Conservation (phyloP, 2,113 vertebrate genomes). For the Chloropsis cyanopogon region DNA sequence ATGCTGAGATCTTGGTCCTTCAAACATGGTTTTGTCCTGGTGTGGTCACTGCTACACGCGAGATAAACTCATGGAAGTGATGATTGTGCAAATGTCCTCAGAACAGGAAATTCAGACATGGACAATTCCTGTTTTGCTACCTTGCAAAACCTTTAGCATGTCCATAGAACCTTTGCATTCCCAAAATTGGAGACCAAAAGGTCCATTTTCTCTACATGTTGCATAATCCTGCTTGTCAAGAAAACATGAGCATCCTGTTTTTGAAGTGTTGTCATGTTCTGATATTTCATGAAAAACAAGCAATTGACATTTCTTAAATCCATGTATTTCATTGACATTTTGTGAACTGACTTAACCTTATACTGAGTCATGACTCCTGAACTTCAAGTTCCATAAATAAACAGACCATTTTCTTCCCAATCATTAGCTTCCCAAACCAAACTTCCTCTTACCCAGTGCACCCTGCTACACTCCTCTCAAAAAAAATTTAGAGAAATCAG, state of each 20-base stretch:
- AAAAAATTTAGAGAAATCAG: not conserved
- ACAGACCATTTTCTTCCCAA: not conserved
- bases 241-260: not conserved
- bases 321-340: conserved; percentile 39
- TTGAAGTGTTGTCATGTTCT: not conserved
- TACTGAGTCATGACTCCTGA: not conserved
- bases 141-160: not conserved
- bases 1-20: not conserved
- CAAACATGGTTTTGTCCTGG: not conserved
- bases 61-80: not conserved
- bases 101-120: not conserved
- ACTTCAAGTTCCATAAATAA: not conserved
- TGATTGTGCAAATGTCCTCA: not conserved
- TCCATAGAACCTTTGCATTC: not conserved
- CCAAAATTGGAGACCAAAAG: not conserved
- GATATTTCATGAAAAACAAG: conserved; percentile 13
- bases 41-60: no score
- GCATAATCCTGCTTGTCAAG: not conserved
- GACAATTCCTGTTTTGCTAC: not conserved
- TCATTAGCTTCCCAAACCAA: not conserved
- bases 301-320: conserved; percentile 35
- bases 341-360: conserved; percentile 30
- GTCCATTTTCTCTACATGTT: not conserved
- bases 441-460: not conserved
- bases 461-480: not conserved